phyloP scores from a whole-genome alignment of 2,888 invertebrate species.

The Drosophila niveifrons region DNA sequence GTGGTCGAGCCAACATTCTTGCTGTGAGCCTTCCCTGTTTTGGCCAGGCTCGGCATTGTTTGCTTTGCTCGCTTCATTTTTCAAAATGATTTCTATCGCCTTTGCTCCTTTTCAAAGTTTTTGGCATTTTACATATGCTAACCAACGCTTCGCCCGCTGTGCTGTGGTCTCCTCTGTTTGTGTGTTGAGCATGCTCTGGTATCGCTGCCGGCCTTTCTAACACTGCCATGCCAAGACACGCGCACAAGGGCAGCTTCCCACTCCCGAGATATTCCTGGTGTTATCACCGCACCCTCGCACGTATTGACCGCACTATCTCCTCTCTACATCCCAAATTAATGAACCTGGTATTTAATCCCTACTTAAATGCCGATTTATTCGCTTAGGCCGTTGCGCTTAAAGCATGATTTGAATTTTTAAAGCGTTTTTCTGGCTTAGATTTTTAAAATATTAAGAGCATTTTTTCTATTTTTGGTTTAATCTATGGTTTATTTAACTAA shows the following conservation, averaged over 20 bases:
- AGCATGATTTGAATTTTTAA: background rate
- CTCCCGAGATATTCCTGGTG: background rate
- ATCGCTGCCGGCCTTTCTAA: slow-evolving; percentile 10
- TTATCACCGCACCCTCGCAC: slow-evolving; percentile 16
- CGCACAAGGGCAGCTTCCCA: slow-evolving; percentile 9
- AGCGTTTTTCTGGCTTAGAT: background rate
- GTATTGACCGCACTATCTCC: slow-evolving; percentile 36
- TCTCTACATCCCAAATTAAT: slow-evolving; percentile 38
- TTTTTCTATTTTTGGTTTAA: too few species aligned
- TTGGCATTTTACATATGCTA: slow-evolving; percentile 79
- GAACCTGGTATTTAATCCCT: slow-evolving; percentile 14
- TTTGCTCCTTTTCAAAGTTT: slow-evolving; percentile 71
- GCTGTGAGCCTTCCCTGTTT: slow-evolving; percentile 19
- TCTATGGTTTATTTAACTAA: too few species aligned
- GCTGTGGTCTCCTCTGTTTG: slow-evolving; percentile 24
- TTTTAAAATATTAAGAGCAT: background rate
- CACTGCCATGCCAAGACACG: slow-evolving; percentile 11
- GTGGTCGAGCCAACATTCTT: slow-evolving; percentile 7
- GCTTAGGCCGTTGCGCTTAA: background rate
- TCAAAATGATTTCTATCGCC: slow-evolving; percentile 75
- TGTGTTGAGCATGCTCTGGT: background rate
- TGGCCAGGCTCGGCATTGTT: slow-evolving; percentile 44
- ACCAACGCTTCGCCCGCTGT: slow-evolving; percentile 48
- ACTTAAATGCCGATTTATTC: background rate
- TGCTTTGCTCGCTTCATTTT: slow-evolving; percentile 58